phyloP scores from a whole-genome alignment of 2,888 invertebrate genomes.

The Globia sparganii region DNA sequence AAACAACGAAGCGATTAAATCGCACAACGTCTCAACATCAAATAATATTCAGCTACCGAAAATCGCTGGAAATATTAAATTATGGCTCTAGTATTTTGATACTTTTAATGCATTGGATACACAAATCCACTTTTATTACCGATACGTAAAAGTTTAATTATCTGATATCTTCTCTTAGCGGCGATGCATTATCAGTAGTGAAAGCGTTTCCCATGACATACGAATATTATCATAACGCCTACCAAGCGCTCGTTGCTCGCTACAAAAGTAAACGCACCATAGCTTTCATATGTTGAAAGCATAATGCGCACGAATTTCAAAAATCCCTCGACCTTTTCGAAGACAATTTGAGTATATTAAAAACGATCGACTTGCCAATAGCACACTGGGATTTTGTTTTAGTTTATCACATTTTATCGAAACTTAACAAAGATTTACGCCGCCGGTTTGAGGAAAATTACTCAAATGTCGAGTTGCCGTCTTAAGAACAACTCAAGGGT shows the following conservation, averaged over 20 bases:
- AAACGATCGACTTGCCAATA: too few species aligned
- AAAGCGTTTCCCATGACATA: not conserved
- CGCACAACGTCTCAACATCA: not conserved
- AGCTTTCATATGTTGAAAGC: not conserved
- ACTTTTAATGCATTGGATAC: not conserved
- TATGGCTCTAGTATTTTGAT: not conserved
- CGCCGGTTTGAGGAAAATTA: not conserved
- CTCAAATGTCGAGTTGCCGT: not conserved
- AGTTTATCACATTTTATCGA: too few species aligned
- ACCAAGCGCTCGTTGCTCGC: not conserved
- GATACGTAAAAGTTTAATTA: not conserved
- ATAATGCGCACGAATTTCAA: not conserved
- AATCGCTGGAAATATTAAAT: too few species aligned
- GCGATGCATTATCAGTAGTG: not conserved
- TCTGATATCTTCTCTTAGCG: not conserved
- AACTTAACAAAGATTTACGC: not conserved
- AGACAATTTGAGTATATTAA: not conserved
- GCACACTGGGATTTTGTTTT: too few species aligned
- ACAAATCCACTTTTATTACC: not conserved
- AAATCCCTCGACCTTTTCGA: not conserved
- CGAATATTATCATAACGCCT: not conserved
- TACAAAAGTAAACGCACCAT: too few species aligned
- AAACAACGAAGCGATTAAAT: conserved; percentile 1
- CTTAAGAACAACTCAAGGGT: not conserved
- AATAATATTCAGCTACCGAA: not conserved